phyloP scores from a whole-genome alignment of 2,888 invertebrate species.

The Chloromyia formosa region DNA sequence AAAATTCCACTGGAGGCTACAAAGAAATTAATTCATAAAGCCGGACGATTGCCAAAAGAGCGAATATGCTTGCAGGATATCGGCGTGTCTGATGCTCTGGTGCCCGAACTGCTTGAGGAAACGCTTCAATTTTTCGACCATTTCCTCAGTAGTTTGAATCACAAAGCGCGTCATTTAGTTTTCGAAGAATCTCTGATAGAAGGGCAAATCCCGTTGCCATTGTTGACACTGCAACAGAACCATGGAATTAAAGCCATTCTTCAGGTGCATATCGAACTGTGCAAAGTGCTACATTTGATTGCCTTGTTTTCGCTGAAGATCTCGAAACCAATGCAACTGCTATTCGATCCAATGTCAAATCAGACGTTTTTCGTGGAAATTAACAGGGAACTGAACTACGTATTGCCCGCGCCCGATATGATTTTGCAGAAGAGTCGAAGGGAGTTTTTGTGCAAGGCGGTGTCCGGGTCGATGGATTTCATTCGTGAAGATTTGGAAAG shows the following conservation, averaged over 20 bases:
- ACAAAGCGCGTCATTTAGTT: constrained; percentile 58
- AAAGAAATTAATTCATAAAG: constrained; percentile 80
- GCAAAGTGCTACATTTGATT: constrained; percentile 79
- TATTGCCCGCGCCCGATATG: constrained; percentile 72
- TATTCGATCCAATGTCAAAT: constrained; percentile 79
- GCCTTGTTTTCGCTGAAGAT: constrained; percentile 80
- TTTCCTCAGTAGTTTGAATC: constrained; percentile 57
- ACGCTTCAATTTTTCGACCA: constrained; percentile 59
- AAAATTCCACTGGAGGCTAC: constrained; percentile 80
- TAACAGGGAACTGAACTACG: constrained; percentile 67
- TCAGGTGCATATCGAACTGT: constrained; percentile 82
- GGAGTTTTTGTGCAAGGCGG: constrained; percentile 78
- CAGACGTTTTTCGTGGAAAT: constrained; percentile 65
- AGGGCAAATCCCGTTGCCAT: constrained; percentile 69
- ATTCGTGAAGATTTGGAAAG: constrained; percentile 71
- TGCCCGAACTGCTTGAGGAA: constrained; percentile 72
- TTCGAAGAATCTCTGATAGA: constrained; percentile 61
- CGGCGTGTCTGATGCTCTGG: constrained; percentile 73
- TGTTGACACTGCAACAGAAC: constrained; percentile 79
- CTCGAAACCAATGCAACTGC: constrained; percentile 74
- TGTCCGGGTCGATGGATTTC: constrained; percentile 77
- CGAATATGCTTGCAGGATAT: constrained; percentile 81
- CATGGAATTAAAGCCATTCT: constrained; percentile 79
- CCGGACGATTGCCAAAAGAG: constrained; percentile 86
- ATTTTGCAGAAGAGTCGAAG: constrained; percentile 74